Evolutionary conservation across 2,113 vertebrate genomes (phyloP).

Genomic region (Nymphicus hollandicus): DNA sequence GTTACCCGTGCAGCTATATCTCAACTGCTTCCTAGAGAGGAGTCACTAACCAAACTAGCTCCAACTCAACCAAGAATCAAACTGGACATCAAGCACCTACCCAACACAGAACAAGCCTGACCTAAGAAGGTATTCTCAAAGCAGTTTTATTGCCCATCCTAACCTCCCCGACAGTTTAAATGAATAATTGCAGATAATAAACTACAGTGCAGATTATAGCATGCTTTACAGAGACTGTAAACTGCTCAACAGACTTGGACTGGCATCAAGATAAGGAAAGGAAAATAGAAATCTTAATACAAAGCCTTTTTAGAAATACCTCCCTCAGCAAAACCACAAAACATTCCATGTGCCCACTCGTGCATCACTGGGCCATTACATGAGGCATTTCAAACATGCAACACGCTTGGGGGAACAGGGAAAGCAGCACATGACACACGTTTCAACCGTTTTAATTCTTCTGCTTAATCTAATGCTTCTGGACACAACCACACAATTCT

Average conservation of each 20-base stretch:
- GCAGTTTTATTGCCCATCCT: neutral
- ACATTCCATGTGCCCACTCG: neutral
- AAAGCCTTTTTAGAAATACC: neutral
- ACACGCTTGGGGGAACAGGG: neutral
- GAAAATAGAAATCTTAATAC: neutral
- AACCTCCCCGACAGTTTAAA: neutral
- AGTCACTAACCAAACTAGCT: rapidly evolving
- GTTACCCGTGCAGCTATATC: rapidly evolving
- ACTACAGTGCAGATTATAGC: neutral
- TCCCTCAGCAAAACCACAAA: neutral
- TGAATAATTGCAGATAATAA: neutral
- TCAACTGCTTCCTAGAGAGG: neutral
- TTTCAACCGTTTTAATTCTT: neutral
- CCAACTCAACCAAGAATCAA: neutral
- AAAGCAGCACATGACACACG: neutral
- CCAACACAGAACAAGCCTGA: neutral
- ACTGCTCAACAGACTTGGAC: neutral
- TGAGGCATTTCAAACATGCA: neutral
- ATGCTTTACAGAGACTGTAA: neutral
- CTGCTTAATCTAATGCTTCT: neutral
- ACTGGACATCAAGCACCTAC: rapidly evolving
- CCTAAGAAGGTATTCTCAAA: neutral
- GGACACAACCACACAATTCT: neutral
- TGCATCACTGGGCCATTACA: neutral
- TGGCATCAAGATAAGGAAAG: neutral